phyloP scores from a whole-genome alignment of 2,113 vertebrate species.

The Mesembrinibis cayennensis region DNA sequence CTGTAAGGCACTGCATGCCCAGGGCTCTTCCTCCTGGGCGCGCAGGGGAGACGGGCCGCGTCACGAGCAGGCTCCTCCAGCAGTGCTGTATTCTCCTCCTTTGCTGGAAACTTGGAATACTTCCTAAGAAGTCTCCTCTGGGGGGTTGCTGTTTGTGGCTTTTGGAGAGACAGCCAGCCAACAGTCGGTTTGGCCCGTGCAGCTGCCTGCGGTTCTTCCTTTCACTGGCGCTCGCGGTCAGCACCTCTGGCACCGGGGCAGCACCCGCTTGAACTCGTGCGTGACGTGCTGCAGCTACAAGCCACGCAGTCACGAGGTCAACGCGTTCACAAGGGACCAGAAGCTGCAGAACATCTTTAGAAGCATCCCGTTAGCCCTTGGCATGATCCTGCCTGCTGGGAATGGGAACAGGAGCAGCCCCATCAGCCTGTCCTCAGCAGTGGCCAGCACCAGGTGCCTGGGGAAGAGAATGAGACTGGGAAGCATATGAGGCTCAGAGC shows the following conservation, averaged over 20 bases:
- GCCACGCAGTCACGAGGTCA: not conserved
- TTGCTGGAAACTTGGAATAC: not conserved
- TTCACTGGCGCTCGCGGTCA: fast-evolving
- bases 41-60: fast-evolving
- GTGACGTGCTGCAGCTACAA: not conserved
- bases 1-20: not conserved
- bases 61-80: not conserved
- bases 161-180: not conserved
- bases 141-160: not conserved
- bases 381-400: not conserved
- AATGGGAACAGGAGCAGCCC: not conserved
- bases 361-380: not conserved
- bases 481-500: not conserved
- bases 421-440: not conserved
- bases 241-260: not conserved
- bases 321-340: fast-evolving
- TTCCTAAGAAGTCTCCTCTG: not conserved
- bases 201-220: not conserved
- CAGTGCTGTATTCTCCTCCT: not conserved
- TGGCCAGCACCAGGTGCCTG: too few species aligned
- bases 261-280: not conserved
- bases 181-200: fast-evolving
- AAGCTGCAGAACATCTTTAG: not conserved
- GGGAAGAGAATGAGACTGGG: too few species aligned
- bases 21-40: not conserved